These are phyloP conservation scores for Scaptomyza flava DNA, from an alignment of 2,888 invertebrate genomes.

Conservation along the genomic window DNA sequence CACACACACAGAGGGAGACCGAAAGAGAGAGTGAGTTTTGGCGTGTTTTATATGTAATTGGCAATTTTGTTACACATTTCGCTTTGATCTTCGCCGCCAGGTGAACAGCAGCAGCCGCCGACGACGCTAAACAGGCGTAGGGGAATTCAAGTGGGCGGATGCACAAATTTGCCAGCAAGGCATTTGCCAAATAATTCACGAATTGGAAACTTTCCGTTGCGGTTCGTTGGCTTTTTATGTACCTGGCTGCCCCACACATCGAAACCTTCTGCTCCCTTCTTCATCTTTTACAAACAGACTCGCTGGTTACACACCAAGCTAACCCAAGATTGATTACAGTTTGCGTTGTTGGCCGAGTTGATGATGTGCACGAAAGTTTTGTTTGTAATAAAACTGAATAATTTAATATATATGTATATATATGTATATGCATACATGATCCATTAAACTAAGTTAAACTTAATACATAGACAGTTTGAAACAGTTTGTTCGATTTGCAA, in stretches of 20 bases:
- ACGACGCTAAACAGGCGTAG: slow-evolving; percentile 20
- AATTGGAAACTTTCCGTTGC: slow-evolving; percentile 52
- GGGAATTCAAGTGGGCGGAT: slow-evolving; percentile 52
- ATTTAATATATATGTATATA: slow-evolving; percentile 6
- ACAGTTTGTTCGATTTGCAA: slow-evolving; percentile 6
- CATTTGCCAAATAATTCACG: slow-evolving; percentile 66
- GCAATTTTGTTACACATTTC: slow-evolving; percentile 77
- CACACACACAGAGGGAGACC: neutral
- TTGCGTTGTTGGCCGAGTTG: slow-evolving; percentile 34
- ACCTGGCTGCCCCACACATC: neutral
- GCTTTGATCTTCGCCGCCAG: slow-evolving; percentile 68
- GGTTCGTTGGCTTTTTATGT: slow-evolving; percentile 48
- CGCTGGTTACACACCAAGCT: slow-evolving; percentile 18
- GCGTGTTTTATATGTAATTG: slow-evolving; percentile 76
- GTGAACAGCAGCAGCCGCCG: slow-evolving; percentile 8
- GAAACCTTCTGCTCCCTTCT: too few relatives aligned
- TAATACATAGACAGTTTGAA: slow-evolving; percentile 1
- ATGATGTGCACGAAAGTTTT: slow-evolving; percentile 51
- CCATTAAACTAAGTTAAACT: slow-evolving; percentile 36
- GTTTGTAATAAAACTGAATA: slow-evolving; percentile 25
- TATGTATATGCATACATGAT: slow-evolving; percentile 8
- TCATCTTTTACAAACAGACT: neutral
- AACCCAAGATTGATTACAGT: slow-evolving; percentile 53
- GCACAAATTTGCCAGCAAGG: slow-evolving; percentile 64
- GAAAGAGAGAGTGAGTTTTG: slow-evolving; percentile 14